Conservation (phyloP, 2,797 vertebrate genomes). For the Brachymystax lenok region DNA sequence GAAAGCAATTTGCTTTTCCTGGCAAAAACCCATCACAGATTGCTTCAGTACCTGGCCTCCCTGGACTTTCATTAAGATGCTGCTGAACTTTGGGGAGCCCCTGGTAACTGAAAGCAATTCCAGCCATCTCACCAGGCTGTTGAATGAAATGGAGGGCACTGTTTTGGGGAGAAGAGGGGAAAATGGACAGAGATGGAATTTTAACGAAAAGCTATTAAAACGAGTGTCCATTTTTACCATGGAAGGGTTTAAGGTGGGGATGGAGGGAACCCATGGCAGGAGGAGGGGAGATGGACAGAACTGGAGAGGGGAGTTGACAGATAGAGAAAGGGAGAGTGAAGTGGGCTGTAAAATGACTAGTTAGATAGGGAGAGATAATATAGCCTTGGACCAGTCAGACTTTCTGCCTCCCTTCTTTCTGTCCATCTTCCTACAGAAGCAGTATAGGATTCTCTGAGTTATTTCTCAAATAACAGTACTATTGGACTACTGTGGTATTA, state of each 20-base stretch:
- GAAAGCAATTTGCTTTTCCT: conserved; percentile 1
- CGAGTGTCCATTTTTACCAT: not conserved
- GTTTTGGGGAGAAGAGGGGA: not conserved
- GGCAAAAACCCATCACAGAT: not conserved
- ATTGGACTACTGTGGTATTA: conserved; percentile 1
- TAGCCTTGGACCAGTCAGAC: not conserved
- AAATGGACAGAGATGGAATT: conserved; percentile 23
- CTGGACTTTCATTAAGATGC: conserved; percentile 10
- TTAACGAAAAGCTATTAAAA: conserved; percentile 18
- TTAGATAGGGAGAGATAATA: not conserved
- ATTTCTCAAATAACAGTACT: not conserved
- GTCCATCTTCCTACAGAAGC: not conserved
- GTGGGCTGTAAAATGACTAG: not conserved
- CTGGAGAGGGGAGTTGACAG: conserved; percentile 10
- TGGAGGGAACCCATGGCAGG: not conserved
- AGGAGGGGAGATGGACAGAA: not conserved
- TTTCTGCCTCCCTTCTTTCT: not conserved
- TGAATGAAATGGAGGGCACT: not conserved
- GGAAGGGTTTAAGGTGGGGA: not conserved
- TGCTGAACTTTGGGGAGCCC: not conserved
- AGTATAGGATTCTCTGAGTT: no score
- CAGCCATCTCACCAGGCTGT: not conserved
- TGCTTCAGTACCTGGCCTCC: conserved; percentile 3
- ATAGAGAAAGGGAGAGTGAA: not conserved
- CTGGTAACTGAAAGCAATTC: not conserved